These are phyloP conservation scores for Eurystomus glaucurus DNA, from an alignment of 2,797 vertebrate species.

Conservation along the genomic window DNA sequence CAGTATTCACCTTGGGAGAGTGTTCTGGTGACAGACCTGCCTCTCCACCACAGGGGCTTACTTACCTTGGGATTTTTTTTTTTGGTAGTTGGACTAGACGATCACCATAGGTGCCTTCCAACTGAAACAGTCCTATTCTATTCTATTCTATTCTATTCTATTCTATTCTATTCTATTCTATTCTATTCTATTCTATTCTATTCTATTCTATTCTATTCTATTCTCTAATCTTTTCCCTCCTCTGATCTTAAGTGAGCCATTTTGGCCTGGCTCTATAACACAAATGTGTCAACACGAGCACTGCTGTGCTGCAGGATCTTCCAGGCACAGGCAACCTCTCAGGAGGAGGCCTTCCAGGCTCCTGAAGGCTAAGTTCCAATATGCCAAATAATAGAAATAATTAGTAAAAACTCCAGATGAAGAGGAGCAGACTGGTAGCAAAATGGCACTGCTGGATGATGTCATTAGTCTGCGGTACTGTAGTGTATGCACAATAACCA, in stretches of 20 bases:
- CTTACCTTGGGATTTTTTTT: background rate
- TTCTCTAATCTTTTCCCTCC: background rate
- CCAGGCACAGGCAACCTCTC: background rate
- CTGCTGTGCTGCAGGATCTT: background rate
- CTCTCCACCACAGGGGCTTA: background rate
- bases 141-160: background rate
- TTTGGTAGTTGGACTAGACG: background rate
- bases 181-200: background rate
- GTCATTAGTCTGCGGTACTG: background rate
- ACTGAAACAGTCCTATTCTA: background rate
- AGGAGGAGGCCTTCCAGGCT: background rate
- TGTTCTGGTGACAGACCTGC: fast-evolving
- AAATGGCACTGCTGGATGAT: background rate
- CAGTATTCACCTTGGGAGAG: background rate
- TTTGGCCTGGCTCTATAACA: background rate
- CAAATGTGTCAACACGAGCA: background rate
- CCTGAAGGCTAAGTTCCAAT: background rate
- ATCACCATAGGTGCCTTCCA: background rate
- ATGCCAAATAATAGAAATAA: background rate
- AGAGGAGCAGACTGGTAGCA: background rate
- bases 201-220: background rate
- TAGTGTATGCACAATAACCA: background rate
- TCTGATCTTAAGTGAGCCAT: background rate
- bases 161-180: background rate
- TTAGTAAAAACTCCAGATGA: background rate